Base-by-base conservation (phyloP, 30 jellyfish, hydroid and myxozoan genomes). In the Cassiopea andromeda region DNA sequence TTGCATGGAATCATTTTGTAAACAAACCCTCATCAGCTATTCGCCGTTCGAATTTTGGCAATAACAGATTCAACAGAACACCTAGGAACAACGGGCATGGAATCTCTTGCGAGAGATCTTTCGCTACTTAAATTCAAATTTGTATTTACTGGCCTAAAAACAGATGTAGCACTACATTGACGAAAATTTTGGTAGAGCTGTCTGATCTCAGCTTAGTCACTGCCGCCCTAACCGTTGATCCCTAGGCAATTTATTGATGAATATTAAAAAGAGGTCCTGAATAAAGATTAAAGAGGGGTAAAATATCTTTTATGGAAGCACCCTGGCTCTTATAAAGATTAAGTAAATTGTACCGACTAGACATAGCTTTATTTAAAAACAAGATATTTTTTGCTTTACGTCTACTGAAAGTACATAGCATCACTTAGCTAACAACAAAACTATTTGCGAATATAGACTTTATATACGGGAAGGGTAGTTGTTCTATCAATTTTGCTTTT, bases 131-230 rank as follows among this genome's bases (percentile, higher is more conserved):
- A 66, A 16, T 19, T 13, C 4, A 4, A 66, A 7, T 5, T 66
- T 13, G 43, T 64, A 64, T 13, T 64, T 2, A 64, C 73, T 64
- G 73, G 73, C 73, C 73, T 64, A 17, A 64, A 70, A 70, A 70
- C 79, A 70, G 54, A 70, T 70, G 79, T 43, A 19, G 54, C 79
- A 70, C 7, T 18, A 1, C 9, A 3, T 70, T 19, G 84, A 75
- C n/a, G 69, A 69, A 7, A 69, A 48, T 77, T 38, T 48, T 77
- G 2, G 44, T 77, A 9, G 86, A 58, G 38, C 57, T 46, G 86
- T 77, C 86, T 77, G 86, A 77, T 77, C 86, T 77, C 86, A 49
- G 86, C 86, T 77, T 77, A 77, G 84, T 48, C 86, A 54, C 86
- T 77, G 86, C 86, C 86, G 86, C 86, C 86, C 50, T 27, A 17